Evolutionary conservation across 1,140 invertebrate genomes (phyloP).

Genomic region (Eupristina koningsbergeri): DNA sequence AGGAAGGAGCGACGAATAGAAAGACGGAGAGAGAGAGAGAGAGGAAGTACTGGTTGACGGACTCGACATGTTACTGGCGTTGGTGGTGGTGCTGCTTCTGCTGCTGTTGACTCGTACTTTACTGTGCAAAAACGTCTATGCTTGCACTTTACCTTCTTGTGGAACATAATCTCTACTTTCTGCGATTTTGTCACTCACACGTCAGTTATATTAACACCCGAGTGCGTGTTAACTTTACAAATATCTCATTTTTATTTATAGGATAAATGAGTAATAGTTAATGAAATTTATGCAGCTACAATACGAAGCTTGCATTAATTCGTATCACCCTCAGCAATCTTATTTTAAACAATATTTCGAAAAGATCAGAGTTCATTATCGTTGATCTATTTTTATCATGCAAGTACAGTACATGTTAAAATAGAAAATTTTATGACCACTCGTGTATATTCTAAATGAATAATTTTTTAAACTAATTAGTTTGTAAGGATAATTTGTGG

Average conservation of each 20-base stretch:
- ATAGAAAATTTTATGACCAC: too few relatives aligned
- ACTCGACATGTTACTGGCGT: conserved; percentile 62
- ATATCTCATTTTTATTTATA: neutral
- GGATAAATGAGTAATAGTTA: neutral
- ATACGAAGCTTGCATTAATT: neutral
- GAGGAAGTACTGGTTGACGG: conserved; percentile 63
- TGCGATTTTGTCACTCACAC: neutral
- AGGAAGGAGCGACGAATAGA: neutral
- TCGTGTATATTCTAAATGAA: too few relatives aligned
- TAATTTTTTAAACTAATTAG: too few relatives aligned
- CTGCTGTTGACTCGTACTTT: neutral
- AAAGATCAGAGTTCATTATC: too few relatives aligned
- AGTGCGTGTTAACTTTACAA: neutral
- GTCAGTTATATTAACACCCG: neutral
- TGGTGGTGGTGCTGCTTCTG: conserved; percentile 54
- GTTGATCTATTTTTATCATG: too few relatives aligned
- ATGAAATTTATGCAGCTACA: neutral
- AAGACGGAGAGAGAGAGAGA: conserved; percentile 3
- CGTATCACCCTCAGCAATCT: too few relatives aligned
- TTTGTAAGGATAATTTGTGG: too few relatives aligned
- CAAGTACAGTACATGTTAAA: too few relatives aligned
- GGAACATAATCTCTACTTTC: conserved; percentile 7
- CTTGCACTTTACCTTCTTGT: conserved; percentile 7
- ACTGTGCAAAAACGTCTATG: neutral
- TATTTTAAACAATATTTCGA: too few relatives aligned